Evolutionary conservation across 2,888 invertebrate species (phyloP), one percentile per base, ranked within the genome.

Genomic region (Tetragonula carbonaria): DNA sequence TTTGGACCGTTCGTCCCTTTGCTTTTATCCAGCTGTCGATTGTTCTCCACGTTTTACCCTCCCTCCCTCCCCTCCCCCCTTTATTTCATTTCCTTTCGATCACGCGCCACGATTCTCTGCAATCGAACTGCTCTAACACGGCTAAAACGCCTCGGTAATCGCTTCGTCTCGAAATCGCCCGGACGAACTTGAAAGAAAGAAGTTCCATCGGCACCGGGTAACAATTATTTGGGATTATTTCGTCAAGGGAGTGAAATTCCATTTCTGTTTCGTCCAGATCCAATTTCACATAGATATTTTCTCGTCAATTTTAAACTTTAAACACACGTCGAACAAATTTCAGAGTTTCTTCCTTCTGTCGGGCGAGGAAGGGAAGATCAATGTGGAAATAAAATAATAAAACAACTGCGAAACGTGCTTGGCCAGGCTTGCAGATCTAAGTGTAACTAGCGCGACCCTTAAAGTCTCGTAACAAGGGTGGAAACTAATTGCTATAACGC

Each of bases 1-100:
- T 65, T 16, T 28, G 21, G 57, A n/a, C 21, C 23, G 8, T 23
- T 23, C 33, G 13, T 55, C 65, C 62, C n/a, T 72, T 68, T 28
- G 68, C 62, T 67, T 33, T 4, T 23, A 28, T 8, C 33, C 28
- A 28, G 23, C 68, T 67, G 55, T n/a, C 65, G 67, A 67, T 67
- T 50, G 67, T 67, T 67, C 67, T 14, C n/a, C 23, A 14, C 67
- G 67, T 38, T 55, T 82, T 59, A 51, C 67, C 55, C 74, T 45
- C 70, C 74, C 11, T 2, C 11, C 11, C 1, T 8, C 11, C 11
- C 8, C 38, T 38, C 38, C 38, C 45, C 45, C 45, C 8, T 45
- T 45, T 45, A 45, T 45, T 45, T 45, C 45, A 84, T 84, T 78
- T 84, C 78, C 84, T 74, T 72, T 67, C 82, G 82, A 83, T 82